Conservation (phyloP, 35 echinoderm and acorn worm genomes). For the Strongylocentrotus purpuratus region DNA sequence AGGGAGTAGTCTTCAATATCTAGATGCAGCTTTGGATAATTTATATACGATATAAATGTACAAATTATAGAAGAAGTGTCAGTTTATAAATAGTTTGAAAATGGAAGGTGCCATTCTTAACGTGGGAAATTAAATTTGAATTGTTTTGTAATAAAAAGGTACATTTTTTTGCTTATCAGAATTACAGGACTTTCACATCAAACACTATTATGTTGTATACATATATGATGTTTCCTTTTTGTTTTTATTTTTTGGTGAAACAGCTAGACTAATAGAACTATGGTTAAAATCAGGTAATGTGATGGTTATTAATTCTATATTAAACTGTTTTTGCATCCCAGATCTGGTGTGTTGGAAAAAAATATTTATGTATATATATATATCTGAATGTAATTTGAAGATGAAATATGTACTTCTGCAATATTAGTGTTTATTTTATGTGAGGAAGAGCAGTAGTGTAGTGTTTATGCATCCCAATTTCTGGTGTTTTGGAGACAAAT, state of each 20-base stretch:
- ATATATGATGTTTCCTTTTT: not conserved
- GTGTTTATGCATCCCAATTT: not conserved
- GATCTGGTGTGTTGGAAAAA: not conserved
- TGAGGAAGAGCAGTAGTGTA: not conserved
- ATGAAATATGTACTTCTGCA: not conserved
- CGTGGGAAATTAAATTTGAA: no score
- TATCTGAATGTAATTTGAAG: not conserved
- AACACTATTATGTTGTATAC: not conserved
- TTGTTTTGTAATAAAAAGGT: no score
- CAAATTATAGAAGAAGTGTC: no score
- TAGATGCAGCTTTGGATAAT: no score
- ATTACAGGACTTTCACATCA: no score
- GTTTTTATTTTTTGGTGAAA: not conserved
- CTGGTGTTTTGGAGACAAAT: not conserved
- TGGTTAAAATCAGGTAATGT: not conserved
- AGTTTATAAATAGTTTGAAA: no score
- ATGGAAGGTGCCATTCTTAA: no score
- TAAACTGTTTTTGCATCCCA: not conserved
- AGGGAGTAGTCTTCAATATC: no score
- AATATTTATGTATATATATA: no score
- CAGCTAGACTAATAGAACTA: slow-evolving; percentile 1
- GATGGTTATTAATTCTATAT: not conserved
- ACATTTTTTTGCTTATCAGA: no score
- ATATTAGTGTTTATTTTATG: not conserved
- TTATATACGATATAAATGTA: no score